phyloP scores from a whole-genome alignment of 2,888 invertebrate genomes.

The Bombylius discolor region DNA sequence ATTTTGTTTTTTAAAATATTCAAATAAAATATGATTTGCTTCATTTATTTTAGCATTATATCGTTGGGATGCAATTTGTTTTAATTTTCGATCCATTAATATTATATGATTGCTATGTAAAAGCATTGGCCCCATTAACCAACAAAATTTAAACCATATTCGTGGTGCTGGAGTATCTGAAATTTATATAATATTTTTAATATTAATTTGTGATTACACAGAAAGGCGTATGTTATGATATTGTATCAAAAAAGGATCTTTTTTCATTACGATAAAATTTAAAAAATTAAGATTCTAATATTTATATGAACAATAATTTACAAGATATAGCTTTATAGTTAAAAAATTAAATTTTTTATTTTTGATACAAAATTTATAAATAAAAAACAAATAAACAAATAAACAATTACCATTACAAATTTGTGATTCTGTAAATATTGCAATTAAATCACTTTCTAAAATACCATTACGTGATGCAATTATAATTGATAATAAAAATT shows the following conservation, averaged over 20 bases:
- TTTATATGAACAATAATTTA: no score
- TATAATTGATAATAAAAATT: conserved; percentile 55
- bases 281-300: no score
- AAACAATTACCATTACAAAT: not conserved
- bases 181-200: not conserved
- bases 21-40: conserved; percentile 13
- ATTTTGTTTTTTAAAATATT: conserved; percentile 18
- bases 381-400: not conserved
- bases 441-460: conserved; percentile 68
- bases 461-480: conserved; percentile 65
- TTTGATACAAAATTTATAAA: no score
- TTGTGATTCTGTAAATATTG: conserved; percentile 23
- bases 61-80: conserved; percentile 26
- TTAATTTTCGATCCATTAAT: conserved; percentile 31
- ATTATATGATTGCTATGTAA: conserved; percentile 29
- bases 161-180: conserved; percentile 13
- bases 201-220: no score
- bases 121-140: conserved; percentile 36
- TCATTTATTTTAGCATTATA: conserved; percentile 19
- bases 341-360: no score
- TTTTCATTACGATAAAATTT: no score
- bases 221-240: no score
- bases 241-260: no score
- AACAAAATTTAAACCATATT: conserved; percentile 36
- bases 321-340: no score